Percentiles rank a stretch among this genome's conserved stretches.
Evolutionary conservation across 2,113 vertebrate genomes (phyloP).

Genomic region (Epinephelus lanceolatus): DNA sequence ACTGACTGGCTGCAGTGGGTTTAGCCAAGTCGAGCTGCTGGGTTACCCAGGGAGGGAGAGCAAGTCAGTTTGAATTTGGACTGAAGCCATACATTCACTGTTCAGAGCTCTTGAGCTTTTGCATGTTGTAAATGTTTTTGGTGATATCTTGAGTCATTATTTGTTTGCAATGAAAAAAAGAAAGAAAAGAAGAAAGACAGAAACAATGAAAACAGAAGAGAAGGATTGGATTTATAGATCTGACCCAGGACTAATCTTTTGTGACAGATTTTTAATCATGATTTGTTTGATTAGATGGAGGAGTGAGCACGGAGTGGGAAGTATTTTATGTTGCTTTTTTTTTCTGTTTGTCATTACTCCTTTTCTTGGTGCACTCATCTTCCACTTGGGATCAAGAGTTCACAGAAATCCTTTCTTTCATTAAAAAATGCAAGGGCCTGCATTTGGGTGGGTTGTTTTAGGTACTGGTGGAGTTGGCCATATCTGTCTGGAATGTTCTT

Average conservation of each 20-base stretch:
- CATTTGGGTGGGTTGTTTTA: neutral
- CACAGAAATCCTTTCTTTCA: constrained; percentile 15
- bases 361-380: constrained; percentile 1
- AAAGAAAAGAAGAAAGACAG: neutral
- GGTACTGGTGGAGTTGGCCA: too few relatives aligned
- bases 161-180: neutral
- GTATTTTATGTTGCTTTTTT: constrained; percentile 46
- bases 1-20: constrained; percentile 76
- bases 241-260: constrained; percentile 19
- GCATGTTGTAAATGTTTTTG: neutral
- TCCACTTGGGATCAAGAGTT: constrained; percentile 54
- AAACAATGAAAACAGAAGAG: neutral
- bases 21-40: constrained; percentile 55
- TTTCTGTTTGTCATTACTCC: neutral
- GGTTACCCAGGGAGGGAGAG: constrained; percentile 37
- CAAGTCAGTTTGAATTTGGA: constrained; percentile 29
- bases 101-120: constrained; percentile 17
- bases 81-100: constrained; percentile 1
- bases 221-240: constrained; percentile 50
- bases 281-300: constrained; percentile 69
- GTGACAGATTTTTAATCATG: constrained; percentile 59
- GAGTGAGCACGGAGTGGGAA: constrained; percentile 51
- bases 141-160: neutral
- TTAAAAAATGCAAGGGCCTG: neutral
- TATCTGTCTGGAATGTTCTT: too few relatives aligned